A percentile compares a stretch with the other conserved stretches of the same genome.
phyloP scores from a whole-genome alignment of 2,113 vertebrate genomes.

The Otus sunia region DNA sequence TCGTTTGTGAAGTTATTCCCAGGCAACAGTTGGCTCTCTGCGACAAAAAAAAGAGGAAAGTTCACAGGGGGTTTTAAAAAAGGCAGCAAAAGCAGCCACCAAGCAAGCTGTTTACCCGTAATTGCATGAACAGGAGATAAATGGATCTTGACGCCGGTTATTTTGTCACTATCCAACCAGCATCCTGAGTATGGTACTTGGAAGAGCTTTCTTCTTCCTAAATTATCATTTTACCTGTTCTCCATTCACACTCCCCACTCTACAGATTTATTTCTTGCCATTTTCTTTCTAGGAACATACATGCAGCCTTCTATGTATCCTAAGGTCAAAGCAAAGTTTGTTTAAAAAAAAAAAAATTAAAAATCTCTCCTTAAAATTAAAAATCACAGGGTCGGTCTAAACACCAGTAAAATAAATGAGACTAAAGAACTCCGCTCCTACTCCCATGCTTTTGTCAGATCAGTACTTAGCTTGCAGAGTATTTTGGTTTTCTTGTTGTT shows the following conservation, averaged over 20 bases:
- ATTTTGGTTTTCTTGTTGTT: neutral
- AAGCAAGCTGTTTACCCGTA: neutral
- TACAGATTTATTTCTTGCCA: neutral
- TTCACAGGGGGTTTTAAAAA: neutral
- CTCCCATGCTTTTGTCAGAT: neutral
- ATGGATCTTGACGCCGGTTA: neutral
- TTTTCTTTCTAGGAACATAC: neutral
- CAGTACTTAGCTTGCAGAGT: neutral
- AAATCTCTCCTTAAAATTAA: neutral
- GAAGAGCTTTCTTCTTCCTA: neutral
- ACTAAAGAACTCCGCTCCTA: neutral
- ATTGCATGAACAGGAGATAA: neutral
- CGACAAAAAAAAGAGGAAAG: slow-evolving; percentile 1
- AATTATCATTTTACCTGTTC: neutral
- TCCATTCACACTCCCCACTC: neutral
- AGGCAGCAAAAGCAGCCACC: neutral
- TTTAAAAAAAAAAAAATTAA: neutral
- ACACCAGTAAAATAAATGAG: neutral
- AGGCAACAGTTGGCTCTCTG: slow-evolving; percentile 92
- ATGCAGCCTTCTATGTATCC: neutral
- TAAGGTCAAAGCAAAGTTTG: neutral
- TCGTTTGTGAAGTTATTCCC: slow-evolving; percentile 95
- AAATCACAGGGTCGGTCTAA: neutral
- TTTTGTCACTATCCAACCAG: neutral
- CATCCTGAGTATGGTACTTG: neutral